Percentiles rank a stretch among this genome's conserved stretches.
Evolutionary conservation across 2,797 vertebrate species (phyloP).

Genomic region (Potorous gilbertii): DNA sequence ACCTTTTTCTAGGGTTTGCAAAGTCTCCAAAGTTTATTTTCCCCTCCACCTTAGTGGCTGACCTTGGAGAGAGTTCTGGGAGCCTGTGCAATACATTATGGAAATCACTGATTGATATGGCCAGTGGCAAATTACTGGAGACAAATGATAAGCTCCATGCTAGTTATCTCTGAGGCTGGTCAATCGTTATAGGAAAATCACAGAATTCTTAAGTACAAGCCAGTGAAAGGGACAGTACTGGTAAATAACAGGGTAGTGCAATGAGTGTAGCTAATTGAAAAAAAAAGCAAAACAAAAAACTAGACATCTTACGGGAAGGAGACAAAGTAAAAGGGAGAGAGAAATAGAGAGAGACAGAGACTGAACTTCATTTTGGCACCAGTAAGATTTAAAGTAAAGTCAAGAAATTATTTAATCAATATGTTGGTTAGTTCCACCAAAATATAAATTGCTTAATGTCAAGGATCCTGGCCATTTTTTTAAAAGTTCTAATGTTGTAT

Average conservation of each 20-base stretch:
- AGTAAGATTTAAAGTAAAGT: not conserved
- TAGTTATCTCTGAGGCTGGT: not conserved
- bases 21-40: not conserved
- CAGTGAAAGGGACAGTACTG: not conserved
- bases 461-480: not conserved
- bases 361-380: not conserved
- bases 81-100: not conserved
- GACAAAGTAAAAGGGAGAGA: not conserved
- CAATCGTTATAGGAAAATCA: not conserved
- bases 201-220: not conserved
- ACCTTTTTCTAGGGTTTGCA: not conserved
- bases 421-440: not conserved
- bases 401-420: not conserved
- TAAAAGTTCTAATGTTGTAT: not conserved
- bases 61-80: not conserved
- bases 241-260: not conserved
- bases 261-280: constrained; percentile 14
- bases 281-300: not conserved
- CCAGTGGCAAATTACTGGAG: not conserved
- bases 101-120: not conserved
- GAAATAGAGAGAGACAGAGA: not conserved
- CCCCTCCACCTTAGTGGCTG: not conserved
- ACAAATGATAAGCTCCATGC: not conserved
- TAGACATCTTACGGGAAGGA: not conserved
- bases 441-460: not conserved